phyloP scores from a whole-genome alignment of 2,888 invertebrate species.

The Andrena bicolor region DNA sequence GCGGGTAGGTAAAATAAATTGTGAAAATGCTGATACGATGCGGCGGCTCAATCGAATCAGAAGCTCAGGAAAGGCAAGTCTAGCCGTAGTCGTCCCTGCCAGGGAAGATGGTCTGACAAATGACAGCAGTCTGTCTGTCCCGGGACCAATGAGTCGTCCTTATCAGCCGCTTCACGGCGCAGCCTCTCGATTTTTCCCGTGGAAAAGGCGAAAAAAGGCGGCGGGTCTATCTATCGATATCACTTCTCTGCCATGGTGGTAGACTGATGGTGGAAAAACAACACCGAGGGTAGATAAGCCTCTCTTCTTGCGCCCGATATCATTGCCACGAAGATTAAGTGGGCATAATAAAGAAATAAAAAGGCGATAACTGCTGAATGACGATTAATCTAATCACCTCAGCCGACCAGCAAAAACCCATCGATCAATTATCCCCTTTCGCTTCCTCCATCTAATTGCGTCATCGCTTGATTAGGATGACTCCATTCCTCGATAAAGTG shows the following conservation, averaged over 20 bases:
- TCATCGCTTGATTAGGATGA: not conserved
- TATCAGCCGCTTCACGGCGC: constrained; percentile 70
- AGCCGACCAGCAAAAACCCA: not conserved
- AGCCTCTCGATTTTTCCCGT: constrained; percentile 69
- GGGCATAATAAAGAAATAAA: constrained; percentile 66
- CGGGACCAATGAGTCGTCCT: constrained; percentile 76
- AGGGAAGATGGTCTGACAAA: constrained; percentile 73
- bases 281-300: constrained; percentile 73
- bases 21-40: constrained; percentile 59
- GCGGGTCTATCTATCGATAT: constrained; percentile 75
- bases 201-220: constrained; percentile 64
- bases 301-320: constrained; percentile 59
- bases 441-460: not conserved
- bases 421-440: constrained; percentile 25
- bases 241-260: constrained; percentile 75
- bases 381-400: constrained; percentile 50
- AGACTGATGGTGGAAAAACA: constrained; percentile 79
- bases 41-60: constrained; percentile 60
- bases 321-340: constrained; percentile 67
- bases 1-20: constrained; percentile 40
- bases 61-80: constrained; percentile 40
- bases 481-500: not conserved
- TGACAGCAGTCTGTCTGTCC: constrained; percentile 78
- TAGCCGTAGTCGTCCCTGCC: constrained; percentile 45
- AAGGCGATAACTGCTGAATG: constrained; percentile 45